Evolutionary conservation across 2,113 vertebrate species (phyloP).

Genomic region (Fulmarus glacialis): DNA sequence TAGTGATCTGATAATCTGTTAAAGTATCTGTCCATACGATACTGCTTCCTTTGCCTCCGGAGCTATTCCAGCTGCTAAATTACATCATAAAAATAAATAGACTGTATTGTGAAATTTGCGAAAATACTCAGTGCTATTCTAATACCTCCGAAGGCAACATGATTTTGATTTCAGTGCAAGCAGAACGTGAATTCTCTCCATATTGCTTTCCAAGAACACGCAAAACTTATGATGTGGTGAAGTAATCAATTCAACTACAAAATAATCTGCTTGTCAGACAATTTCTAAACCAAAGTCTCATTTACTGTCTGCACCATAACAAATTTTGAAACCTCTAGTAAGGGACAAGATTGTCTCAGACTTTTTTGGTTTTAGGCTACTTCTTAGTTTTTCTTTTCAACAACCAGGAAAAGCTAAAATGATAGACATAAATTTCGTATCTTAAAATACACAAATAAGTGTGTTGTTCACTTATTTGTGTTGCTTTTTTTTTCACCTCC

Average conservation of each 20-base stretch:
- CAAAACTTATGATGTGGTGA: background rate
- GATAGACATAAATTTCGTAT: background rate
- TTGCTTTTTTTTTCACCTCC: background rate
- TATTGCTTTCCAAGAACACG: background rate
- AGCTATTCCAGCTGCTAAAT: background rate
- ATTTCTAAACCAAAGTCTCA: background rate
- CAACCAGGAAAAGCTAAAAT: background rate
- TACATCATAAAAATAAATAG: background rate
- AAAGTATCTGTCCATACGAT: background rate
- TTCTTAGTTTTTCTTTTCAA: background rate
- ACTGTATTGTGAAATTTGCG: background rate
- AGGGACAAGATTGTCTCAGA: background rate
- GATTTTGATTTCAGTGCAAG: background rate
- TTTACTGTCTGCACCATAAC: background rate
- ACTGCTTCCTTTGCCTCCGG: background rate
- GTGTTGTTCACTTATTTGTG: background rate
- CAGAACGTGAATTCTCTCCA: background rate
- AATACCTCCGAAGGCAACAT: background rate
- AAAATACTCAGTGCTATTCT: background rate
- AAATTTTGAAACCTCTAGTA: background rate
- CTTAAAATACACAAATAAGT: background rate
- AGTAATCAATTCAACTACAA: background rate
- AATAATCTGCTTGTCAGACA: background rate
- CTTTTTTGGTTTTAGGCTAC: background rate
- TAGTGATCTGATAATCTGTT: background rate